A percentile compares a stretch with the other conserved stretches of the same genome.
These are phyloP conservation scores for Druon quercuslanigerum DNA, from an alignment of 1,140 invertebrate species.

Conservation along the genomic window DNA sequence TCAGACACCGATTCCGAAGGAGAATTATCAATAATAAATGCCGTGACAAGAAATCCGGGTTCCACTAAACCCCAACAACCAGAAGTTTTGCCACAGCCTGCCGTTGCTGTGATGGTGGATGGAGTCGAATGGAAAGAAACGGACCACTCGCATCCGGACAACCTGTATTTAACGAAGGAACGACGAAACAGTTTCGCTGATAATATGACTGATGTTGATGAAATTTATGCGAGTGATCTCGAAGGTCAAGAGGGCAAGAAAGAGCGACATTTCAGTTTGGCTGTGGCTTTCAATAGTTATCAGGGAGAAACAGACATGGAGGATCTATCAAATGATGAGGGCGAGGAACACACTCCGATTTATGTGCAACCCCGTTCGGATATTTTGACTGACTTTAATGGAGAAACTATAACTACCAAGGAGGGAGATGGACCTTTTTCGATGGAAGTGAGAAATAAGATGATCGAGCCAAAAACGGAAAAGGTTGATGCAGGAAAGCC, in stretches of 20 bases:
- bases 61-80: background rate
- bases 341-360: constrained; percentile 52
- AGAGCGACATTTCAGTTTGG: constrained; percentile 38
- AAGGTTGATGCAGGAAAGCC: constrained; percentile 25
- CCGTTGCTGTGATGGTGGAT: constrained; percentile 66
- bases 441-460: constrained; percentile 68
- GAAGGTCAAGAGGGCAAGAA: constrained; percentile 50
- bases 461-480: constrained; percentile 46
- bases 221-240: constrained; percentile 67
- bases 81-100: constrained; percentile 46
- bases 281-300: constrained; percentile 41
- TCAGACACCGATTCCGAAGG: constrained; percentile 73
- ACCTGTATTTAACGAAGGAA: constrained; percentile 18
- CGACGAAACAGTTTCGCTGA: constrained; percentile 61
- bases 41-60: background rate
- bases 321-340: constrained; percentile 67
- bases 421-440: constrained; percentile 73
- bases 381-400: constrained; percentile 65
- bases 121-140: constrained; percentile 35
- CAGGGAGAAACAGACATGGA: constrained; percentile 70
- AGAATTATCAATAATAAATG: constrained; percentile 58
- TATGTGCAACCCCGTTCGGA: constrained; percentile 56
- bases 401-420: constrained; percentile 70
- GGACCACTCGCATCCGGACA: background rate
- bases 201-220: constrained; percentile 69